These are phyloP conservation scores for Aspidiotus destructor DNA, from an alignment of 2,888 invertebrate species.

Conservation along the genomic window DNA sequence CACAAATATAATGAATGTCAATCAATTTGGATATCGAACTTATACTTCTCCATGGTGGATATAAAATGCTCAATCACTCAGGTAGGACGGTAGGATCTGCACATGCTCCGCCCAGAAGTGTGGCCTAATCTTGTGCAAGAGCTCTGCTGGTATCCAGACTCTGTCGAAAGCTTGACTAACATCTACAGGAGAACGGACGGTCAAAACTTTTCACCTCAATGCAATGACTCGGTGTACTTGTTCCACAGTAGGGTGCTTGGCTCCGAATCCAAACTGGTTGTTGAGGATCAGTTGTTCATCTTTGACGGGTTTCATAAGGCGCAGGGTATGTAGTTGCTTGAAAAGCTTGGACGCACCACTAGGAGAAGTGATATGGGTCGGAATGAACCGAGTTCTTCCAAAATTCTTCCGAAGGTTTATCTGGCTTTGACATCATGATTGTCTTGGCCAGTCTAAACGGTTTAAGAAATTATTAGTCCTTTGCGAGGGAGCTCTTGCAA, in stretches of 20 bases:
- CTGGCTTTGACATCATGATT: too few relatives aligned
- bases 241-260: neutral
- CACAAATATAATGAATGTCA: too few relatives aligned
- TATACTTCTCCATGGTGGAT: neutral
- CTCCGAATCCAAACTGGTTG: neutral
- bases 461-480: too few relatives aligned
- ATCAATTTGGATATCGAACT: too few relatives aligned
- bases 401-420: too few relatives aligned
- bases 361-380: too few relatives aligned
- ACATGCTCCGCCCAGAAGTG: neutral
- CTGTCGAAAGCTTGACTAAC: slow-evolving; percentile 7
- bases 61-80: neutral
- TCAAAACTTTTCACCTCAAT: neutral
- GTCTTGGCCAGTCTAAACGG: too few relatives aligned
- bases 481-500: too few relatives aligned
- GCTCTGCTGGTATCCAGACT: neutral
- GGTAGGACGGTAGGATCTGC: neutral
- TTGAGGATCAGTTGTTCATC: neutral
- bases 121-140: neutral
- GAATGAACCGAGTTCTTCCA: too few relatives aligned
- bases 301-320: neutral
- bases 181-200: neutral
- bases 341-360: too few relatives aligned
- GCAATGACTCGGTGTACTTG: neutral
- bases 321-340: neutral